Evolutionary conservation across 2,113 vertebrate genomes (phyloP), one percentile per base, ranked within the genome.

Genomic region (Micromys minutus): DNA sequence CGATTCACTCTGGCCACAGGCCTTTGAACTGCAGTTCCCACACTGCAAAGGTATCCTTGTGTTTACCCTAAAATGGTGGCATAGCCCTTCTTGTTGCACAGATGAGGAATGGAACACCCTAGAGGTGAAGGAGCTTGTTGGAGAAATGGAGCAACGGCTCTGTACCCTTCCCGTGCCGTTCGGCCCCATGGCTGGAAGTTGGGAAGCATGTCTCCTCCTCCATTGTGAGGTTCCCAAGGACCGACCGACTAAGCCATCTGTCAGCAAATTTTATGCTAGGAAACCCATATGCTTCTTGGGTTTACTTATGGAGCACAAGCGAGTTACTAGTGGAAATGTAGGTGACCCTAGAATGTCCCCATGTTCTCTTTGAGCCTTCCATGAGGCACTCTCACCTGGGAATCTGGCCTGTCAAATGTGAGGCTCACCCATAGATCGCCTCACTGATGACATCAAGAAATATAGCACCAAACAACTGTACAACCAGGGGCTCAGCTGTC

Each of bases 41-140:
- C 24, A 5, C 50, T 69, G 57, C 0, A 0, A 16, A 4, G 4
- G 1, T 8, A 3, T 6, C 22, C 8, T 31, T 15, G 1, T 9
- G 7, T 72, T 45, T 17, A 26, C 52, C 29, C 67, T 83, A 9
- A 72, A 59, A 24, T 22, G n/a, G 4, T 45, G 5, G 0, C 13
- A 52, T 16, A 22, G 13, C n/a, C 42, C 72, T 85, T 45, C 59
- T 42, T 39, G 21, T 42, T 57, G 39, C 22, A 15, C 3, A 24
- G 26, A 15, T 9, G n/a, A 34, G 52, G 85, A 69, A 10, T 29
- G 0, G 7, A 74, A 89, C 79, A 19, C 79, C 61, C 9, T 17
- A 61, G 74, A 36, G 52, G 19, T 42, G 26, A 57, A 74, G 52
- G 47, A 52, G 3, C 26, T 59, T 45, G 19, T n/a, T 59, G 7